A percentile compares a stretch with the other conserved stretches of the same genome.
Evolutionary conservation across 2,797 vertebrate genomes (phyloP).

Genomic region (Acanthornis magna): DNA sequence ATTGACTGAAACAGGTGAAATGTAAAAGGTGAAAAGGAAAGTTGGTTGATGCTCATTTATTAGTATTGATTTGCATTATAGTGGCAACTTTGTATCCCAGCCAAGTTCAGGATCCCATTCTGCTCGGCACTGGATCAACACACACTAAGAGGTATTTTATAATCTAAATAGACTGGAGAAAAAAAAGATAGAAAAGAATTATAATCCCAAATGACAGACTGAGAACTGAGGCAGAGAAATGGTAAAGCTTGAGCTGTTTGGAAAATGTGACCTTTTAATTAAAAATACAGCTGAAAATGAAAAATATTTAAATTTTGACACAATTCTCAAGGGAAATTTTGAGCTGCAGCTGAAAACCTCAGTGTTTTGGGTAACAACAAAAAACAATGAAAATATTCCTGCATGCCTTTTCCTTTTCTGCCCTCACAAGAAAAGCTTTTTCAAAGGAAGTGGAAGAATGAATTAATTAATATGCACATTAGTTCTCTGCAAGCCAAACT

Average conservation of each 20-base stretch:
- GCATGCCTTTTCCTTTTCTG: not conserved
- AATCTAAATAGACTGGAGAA: slow-evolving; percentile 26
- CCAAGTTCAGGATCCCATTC: slow-evolving; percentile 26
- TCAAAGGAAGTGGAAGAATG: not conserved
- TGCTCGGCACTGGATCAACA: not conserved
- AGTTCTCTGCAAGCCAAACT: not conserved
- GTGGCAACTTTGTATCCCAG: not conserved
- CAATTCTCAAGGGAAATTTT: slow-evolving; percentile 32
- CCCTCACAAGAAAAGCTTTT: slow-evolving; percentile 13
- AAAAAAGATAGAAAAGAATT: slow-evolving; percentile 11
- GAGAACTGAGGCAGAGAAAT: slow-evolving; percentile 25
- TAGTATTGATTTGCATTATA: slow-evolving; percentile 55
- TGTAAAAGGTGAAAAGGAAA: slow-evolving; percentile 44
- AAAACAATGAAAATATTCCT: not conserved
- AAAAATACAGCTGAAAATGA: slow-evolving; percentile 52
- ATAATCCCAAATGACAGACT: slow-evolving; percentile 25
- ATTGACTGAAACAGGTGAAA: slow-evolving; percentile 17
- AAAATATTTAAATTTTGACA: slow-evolving; percentile 63
- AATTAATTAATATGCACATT: slow-evolving; percentile 39
- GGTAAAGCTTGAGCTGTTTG: slow-evolving; percentile 22
- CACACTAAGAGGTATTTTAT: not conserved
- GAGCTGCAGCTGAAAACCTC: not conserved
- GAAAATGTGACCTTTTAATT: slow-evolving; percentile 56
- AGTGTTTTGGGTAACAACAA: slow-evolving; percentile 17
- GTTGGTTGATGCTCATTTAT: slow-evolving; percentile 37